These are phyloP conservation scores for Ariolimax columbianus DNA, from an alignment of 2,888 invertebrate genomes.

Conservation along the genomic window DNA sequence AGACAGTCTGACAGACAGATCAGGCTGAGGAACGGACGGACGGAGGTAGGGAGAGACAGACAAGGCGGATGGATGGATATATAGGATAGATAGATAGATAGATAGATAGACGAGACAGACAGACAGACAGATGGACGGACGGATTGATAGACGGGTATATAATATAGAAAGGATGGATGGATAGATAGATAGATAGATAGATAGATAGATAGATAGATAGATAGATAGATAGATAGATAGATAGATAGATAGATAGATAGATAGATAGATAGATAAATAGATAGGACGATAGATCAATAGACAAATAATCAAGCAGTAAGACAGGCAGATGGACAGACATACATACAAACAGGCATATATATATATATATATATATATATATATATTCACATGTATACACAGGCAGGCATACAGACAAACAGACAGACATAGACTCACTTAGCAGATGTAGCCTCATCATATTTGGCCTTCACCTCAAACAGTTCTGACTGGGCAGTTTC, in stretches of 20 bases:
- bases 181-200: slow-evolving; percentile 12
- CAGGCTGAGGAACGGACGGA: no score
- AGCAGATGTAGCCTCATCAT: slow-evolving; percentile 79
- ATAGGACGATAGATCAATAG: no score
- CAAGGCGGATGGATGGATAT: no score
- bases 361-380: not conserved
- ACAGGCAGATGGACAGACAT: slow-evolving; percentile 13
- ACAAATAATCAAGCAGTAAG: not conserved
- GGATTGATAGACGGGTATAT: no score
- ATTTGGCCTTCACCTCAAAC: slow-evolving; percentile 80
- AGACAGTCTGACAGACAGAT: no score
- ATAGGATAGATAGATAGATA: no score
- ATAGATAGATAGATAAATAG: no score
- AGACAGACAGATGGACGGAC: no score
- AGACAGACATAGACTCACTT: slow-evolving; percentile 73
- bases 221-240: slow-evolving; percentile 1
- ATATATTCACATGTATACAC: not conserved
- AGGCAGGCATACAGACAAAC: not conserved
- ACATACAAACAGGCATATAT: not conserved
- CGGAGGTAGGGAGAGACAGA: no score
- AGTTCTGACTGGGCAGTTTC: slow-evolving; percentile 80
- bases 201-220: slow-evolving; percentile 20
- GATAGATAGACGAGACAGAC: no score
- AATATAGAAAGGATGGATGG: no score
- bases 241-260: slow-evolving; percentile 1